Base-by-base conservation (phyloP, 1,140 invertebrate species). In the Scaptomyza pallida region DNA sequence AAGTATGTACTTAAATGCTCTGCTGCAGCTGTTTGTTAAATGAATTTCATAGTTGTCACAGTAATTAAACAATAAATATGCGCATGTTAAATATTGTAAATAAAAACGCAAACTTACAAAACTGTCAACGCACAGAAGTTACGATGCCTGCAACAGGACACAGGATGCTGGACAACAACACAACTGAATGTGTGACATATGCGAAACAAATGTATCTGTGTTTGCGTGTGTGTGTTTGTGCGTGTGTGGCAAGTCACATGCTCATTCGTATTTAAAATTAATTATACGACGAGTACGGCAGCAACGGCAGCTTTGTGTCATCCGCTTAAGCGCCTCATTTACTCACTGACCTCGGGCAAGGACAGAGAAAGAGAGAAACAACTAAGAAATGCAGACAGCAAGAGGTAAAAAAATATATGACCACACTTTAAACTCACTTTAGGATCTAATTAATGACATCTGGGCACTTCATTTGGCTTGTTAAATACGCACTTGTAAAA, bases 61-160 rank as follows among this genome's bases (percentile, higher is more conserved):
- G 73, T 85, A 86, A 85, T 85, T 86, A 74, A 85, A 85, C 69
- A 80, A 77, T 86, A 86, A 77, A 86, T 80, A 85, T 77, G 68
- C 41, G 55, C 60, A 64, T 70, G 54, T 65, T 65, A 33, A 72
- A 52, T 67, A 51, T 43, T 59, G 62, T 51, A 67, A 43, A 70
- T 59, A 45, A 56, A 48, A 74, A 74, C 26, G 40, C 13, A 60
- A 60, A 55, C 62, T 60, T 54, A 65, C 61, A 67, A 67, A 85
- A 67, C 67, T 72, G 68, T 72, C 47, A 75, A 17, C 69, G 23
- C 45, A 51, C 54, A 48, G 59, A 21, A 48, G 41, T 48, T 35
- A 61, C 43, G 50, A 67, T 41, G 43, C 57, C 74, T 26, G 40
- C 37, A 40, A 8, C n/a, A 37, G 37, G 43, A 40, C 41, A 21